Base-by-base conservation (phyloP, 1,140 invertebrate genomes). In the Drosophila navojoa region DNA sequence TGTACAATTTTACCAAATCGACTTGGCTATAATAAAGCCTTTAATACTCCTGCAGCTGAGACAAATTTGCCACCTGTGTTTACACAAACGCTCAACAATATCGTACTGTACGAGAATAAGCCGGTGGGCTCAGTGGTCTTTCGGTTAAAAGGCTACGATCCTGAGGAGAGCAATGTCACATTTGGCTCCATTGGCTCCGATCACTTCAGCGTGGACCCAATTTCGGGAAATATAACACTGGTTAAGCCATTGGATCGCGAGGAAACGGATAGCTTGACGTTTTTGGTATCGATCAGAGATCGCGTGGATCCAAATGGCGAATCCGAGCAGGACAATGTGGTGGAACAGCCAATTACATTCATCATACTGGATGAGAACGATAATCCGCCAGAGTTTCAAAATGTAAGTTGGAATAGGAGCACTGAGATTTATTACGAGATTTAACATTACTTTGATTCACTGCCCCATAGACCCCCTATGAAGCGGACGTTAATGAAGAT, bases 331-430 rank as follows among this genome's bases (percentile, higher is more conserved):
- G 95, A 96, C 75, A 97, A 97, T 92, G 92, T 97, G 62, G 95
- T 97, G 5, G 93, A 94, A 68, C 95, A 97, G 19, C 95, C 96
- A 5, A 95, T 97, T 16, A 96, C 95, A 49, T 95, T 98, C 45
- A 97, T 98, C 22, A 95, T 98, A 38, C 91, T 96, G 4, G 97
- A 98, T 90, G 96, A 96, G 78, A 98, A 98, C 90, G 97, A 98
- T 81, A 98, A 98, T 93, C 93, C 96, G 27, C 97, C 97, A 5
- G 93, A 94, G 62, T 98, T 98, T 92, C 93, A 95, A 92, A 94
- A 96, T 92, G 96, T 96, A 92, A 78, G 73, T 40, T 22, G 29
- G 4, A 0, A 22, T 32, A 7, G 11, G 9, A 13, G 2, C 1
- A 0, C 19, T 42, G 16, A 29, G 9, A 40, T 29, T 9, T 9